Evolutionary conservation across 2,797 vertebrate species (phyloP).

Genomic region (Adrianichthys oophorus): DNA sequence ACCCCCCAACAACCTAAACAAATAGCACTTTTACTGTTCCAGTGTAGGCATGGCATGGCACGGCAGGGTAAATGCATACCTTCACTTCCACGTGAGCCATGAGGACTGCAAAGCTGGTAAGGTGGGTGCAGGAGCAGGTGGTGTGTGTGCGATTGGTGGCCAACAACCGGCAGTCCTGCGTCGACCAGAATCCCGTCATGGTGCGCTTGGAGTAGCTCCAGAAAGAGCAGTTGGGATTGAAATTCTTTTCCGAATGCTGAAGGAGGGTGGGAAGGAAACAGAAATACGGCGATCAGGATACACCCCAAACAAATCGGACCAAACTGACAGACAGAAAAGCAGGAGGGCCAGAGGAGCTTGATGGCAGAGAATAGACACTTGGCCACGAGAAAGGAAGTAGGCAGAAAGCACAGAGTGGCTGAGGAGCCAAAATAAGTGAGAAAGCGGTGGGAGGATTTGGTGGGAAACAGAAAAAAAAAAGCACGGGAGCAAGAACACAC

Average conservation of each 20-base stretch:
- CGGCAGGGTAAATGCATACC: constrained; percentile 73
- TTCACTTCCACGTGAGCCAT: constrained; percentile 97
- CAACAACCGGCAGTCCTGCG: constrained; percentile 94
- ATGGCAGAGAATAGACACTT: constrained; percentile 36
- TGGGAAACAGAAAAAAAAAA: constrained; percentile 41
- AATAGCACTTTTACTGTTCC: constrained; percentile 28
- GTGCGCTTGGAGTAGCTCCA: constrained; percentile 99
- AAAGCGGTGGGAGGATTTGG: constrained; percentile 48
- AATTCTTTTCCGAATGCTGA: constrained; percentile 96
- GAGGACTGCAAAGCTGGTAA: constrained; percentile 96
- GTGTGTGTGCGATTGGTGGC: constrained; percentile 95
- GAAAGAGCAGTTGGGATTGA: constrained; percentile 99
- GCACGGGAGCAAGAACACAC: constrained; percentile 52
- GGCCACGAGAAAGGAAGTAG: constrained; percentile 21
- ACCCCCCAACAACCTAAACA: constrained; percentile 39
- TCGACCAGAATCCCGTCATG: constrained; percentile 97
- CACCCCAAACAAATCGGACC: constrained; percentile 14
- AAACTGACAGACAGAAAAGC: constrained; percentile 29
- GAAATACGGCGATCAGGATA: constrained; percentile 11
- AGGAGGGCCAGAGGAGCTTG: constrained; percentile 12
- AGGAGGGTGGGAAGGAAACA: constrained; percentile 1
- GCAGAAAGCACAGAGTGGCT: background rate
- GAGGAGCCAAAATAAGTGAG: constrained; percentile 42
- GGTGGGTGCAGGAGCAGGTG: constrained; percentile 96
- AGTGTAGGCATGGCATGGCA: constrained; percentile 9